Evolutionary conservation across 2,113 vertebrate genomes (phyloP), one percentile per base, ranked within the genome.

Genomic region (Etheostoma spectabile): DNA sequence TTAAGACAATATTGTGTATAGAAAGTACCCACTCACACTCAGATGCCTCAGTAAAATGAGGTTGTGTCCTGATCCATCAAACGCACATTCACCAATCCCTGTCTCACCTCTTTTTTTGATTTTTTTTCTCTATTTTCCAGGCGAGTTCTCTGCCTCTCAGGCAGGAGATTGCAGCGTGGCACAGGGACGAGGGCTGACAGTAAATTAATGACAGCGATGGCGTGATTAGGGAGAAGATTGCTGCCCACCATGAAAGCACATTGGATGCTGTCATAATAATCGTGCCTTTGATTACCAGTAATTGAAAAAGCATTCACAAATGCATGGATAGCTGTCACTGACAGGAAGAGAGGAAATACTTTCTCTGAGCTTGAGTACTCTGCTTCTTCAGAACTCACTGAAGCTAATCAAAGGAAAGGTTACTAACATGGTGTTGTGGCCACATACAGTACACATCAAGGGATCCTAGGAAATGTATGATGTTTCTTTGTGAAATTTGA

Each of bases 201-300:
- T 75, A 95, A 96, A 95, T 95, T 94, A 97, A 96, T 94, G 92
- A 93, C 91, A 89, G 49, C 70, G 79, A 92, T 92, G 80, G 88
- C 82, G 79, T 93, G 95, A 96, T 96, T 95, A 94, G 92, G 80
- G 89, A 77, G 87, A 85, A 90, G 91, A 95, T 93, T 94, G 95
- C 84, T 91, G 85, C 86, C 88, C 92, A 89, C 74, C 67, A 91
- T 95, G 92, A 95, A 92, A 86, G 92, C 92, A 89, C 79, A 89
- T 84, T 94, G 93, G 84, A 83, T 62, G 52, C 92, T 89, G 91
- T 93, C 89, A 92, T 83, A 92, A 90, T 88, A 94, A 87, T 90
- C 86, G 84, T 42, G 35, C 87, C 79, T 91, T 88, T 89, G 83
- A 91, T 94, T 94, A 93, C 82, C 77, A 74, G 82, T 80, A 80